Evolutionary conservation across 2,888 invertebrate species (phyloP).

Genomic region (Aradus depressus): DNA sequence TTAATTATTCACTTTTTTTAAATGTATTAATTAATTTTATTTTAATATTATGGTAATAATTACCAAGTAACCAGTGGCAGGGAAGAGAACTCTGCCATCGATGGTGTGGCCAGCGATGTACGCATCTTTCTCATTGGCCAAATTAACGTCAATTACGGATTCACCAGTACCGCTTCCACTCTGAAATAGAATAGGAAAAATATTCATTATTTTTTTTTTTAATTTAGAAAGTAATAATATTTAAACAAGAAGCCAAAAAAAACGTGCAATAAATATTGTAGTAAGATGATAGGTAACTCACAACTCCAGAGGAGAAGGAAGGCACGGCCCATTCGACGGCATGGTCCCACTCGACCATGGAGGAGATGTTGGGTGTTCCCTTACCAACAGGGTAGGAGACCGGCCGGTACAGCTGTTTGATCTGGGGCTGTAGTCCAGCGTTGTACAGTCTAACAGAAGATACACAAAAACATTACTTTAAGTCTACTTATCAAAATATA

Average conservation of each 20-base stretch:
- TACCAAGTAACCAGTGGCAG: constrained; percentile 87
- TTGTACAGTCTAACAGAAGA: constrained; percentile 49
- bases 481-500: too few relatives aligned
- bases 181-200: constrained; percentile 2
- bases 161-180: constrained; percentile 56
- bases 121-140: constrained; percentile 59
- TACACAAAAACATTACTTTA: too few relatives aligned
- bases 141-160: constrained; percentile 61
- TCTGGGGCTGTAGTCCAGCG: constrained; percentile 66
- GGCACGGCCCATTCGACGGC: constrained; percentile 76
- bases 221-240: background rate
- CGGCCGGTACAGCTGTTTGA: constrained; percentile 61
- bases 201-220: background rate
- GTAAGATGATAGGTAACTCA: too few relatives aligned
- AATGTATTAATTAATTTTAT: background rate
- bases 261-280: too few relatives aligned
- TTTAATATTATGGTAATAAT: constrained; percentile 26
- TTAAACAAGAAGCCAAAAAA: background rate
- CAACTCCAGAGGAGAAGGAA: constrained; percentile 50
- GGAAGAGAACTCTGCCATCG: constrained; percentile 87
- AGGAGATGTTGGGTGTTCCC: constrained; percentile 82
- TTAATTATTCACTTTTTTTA: background rate
- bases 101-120: constrained; percentile 79
- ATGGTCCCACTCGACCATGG: constrained; percentile 89
- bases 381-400: constrained; percentile 66